Evolutionary conservation across 2,888 invertebrate genomes (phyloP).

Genomic region (Sussaba pulchella): DNA sequence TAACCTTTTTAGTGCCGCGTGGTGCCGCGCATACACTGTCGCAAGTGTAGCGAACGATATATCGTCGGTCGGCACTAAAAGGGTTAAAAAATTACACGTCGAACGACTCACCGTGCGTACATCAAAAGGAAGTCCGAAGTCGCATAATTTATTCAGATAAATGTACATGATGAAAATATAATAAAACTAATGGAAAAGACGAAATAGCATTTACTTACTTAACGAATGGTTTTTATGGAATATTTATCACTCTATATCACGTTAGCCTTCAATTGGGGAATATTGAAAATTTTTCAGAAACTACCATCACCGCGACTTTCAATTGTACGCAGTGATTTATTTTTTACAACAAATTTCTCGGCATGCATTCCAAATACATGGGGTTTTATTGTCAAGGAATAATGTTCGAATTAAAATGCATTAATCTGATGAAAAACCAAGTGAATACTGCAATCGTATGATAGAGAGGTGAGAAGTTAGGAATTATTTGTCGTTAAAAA

Average conservation of each 20-base stretch:
- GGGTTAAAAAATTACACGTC: not conserved
- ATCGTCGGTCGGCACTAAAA: not conserved
- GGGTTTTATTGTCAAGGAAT: constrained; percentile 37
- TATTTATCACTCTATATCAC: no score
- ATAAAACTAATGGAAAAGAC: not conserved
- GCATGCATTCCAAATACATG: constrained; percentile 45
- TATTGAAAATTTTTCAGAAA: not conserved
- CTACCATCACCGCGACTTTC: constrained; percentile 3
- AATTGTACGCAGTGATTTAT: constrained; percentile 39
- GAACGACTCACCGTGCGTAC: constrained; percentile 11
- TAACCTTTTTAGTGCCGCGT: not conserved
- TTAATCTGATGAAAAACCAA: not conserved
- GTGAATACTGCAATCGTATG: not conserved
- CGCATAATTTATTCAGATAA: no score
- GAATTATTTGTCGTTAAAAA: no score
- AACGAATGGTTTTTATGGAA: no score
- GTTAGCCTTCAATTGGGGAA: constrained; percentile 27
- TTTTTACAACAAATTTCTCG: constrained; percentile 55
- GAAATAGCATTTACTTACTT: not conserved
- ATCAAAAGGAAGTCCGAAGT: not conserved
- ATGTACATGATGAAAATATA: not conserved
- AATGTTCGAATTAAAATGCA: constrained; percentile 12
- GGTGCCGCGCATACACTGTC: no score
- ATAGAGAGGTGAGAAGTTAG: not conserved
- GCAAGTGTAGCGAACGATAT: not conserved